phyloP scores from a whole-genome alignment of 2,888 invertebrate species.

The Pollenia griseotomentosa region DNA sequence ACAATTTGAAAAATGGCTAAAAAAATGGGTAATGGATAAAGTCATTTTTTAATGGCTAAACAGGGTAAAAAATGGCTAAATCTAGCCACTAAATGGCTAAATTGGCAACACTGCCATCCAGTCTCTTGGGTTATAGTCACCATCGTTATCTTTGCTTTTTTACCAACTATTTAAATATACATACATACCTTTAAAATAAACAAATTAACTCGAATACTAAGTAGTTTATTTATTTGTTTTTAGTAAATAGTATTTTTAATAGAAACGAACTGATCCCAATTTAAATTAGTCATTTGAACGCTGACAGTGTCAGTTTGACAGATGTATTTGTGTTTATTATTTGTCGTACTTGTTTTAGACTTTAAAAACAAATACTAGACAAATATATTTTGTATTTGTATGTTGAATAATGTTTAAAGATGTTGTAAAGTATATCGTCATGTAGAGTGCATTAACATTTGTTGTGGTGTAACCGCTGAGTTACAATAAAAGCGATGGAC shows the following conservation, averaged over 20 bases:
- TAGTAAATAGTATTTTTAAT: slow-evolving; percentile 6
- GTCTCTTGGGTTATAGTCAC: too few species aligned
- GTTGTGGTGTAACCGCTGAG: not conserved
- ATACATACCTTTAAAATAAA: not conserved
- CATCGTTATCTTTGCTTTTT: not conserved
- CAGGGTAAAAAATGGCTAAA: too few species aligned
- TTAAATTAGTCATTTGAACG: slow-evolving; percentile 30
- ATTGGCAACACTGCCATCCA: too few species aligned
- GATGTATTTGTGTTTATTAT: not conserved
- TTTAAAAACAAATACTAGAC: not conserved
- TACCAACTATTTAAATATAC: not conserved
- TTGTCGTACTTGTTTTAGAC: not conserved
- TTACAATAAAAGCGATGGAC: not conserved
- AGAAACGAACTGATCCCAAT: not conserved
- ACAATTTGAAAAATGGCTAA: too few species aligned
- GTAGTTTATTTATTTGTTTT: not conserved
- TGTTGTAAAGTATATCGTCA: not conserved
- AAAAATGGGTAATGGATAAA: too few species aligned
- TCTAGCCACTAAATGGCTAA: too few species aligned
- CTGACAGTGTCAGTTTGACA: not conserved
- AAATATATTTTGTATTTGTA: not conserved
- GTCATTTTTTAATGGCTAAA: too few species aligned
- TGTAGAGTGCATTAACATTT: not conserved
- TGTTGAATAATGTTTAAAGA: not conserved
- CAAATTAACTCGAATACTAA: not conserved